Evolutionary conservation across 1,140 invertebrate genomes (phyloP).

Genomic region (Drosophila ambigua): DNA sequence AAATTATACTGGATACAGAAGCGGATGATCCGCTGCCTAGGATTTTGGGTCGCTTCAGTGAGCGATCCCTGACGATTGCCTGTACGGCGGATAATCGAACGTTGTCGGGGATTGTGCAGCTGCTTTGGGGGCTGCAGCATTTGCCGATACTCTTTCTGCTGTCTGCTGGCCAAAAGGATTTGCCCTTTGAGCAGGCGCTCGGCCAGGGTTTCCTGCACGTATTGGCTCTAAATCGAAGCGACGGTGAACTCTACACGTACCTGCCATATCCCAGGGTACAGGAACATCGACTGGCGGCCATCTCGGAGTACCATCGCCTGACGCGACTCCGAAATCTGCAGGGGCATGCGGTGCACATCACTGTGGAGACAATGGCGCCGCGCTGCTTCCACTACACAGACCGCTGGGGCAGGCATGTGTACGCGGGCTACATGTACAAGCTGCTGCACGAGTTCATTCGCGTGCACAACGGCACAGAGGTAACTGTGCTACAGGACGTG

Average conservation of each 20-base stretch:
- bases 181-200: slow-evolving; percentile 10
- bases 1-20: neutral
- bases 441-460: slow-evolving; percentile 23
- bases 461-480: slow-evolving; percentile 26
- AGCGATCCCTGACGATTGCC: slow-evolving; percentile 12
- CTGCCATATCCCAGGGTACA: slow-evolving; percentile 17
- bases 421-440: slow-evolving; percentile 36
- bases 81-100: slow-evolving; percentile 12
- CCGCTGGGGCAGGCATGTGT: slow-evolving; percentile 1
- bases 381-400: slow-evolving; percentile 30
- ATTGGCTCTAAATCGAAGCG: slow-evolving; percentile 1
- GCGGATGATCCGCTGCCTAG: neutral
- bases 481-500: neutral
- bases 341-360: slow-evolving; percentile 1
- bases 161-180: neutral
- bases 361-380: slow-evolving; percentile 29
- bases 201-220: slow-evolving; percentile 11
- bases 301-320: slow-evolving; percentile 1
- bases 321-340: slow-evolving; percentile 19
- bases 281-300: neutral
- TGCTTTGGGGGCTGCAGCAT: slow-evolving; percentile 29
- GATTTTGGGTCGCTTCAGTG: slow-evolving; percentile 23
- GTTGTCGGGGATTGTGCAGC: neutral
- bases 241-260: slow-evolving; percentile 24
- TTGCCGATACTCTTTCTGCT: slow-evolving; percentile 13